Conservation (phyloP, 92 coral and sea anemone genomes). For the Epizoanthus stellaris region DNA sequence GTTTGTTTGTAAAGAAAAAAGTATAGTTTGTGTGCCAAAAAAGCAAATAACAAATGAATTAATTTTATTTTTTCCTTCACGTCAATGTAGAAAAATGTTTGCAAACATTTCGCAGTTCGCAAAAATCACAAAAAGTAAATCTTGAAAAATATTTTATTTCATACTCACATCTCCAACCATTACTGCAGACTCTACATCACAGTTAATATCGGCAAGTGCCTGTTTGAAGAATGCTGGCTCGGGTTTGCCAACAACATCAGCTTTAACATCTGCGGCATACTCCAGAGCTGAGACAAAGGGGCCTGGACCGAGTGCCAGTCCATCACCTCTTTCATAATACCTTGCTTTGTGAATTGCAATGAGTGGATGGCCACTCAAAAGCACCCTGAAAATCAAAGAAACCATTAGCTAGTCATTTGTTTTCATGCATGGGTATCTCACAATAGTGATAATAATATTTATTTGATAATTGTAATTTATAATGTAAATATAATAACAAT, state of each 20-base stretch:
- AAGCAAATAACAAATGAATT: no score
- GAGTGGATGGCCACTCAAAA: constrained; percentile 86
- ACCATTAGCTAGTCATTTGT: no score
- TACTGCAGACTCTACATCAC: constrained; percentile 74
- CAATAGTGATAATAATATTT: no score
- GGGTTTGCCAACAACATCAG: constrained; percentile 93
- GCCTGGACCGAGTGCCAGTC: constrained; percentile 98
- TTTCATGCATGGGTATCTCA: no score
- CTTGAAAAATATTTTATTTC: not conserved
- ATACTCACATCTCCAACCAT: constrained; percentile 97
- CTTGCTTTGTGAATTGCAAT: constrained; percentile 95
- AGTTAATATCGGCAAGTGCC: constrained; percentile 75
- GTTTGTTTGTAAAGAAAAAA: no score
- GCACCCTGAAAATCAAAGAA: constrained; percentile 52
- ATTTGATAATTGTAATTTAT: no score
- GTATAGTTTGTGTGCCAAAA: no score
- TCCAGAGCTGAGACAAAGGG: constrained; percentile 96
- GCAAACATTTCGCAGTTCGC: no score
- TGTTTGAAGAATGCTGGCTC: constrained; percentile 80
- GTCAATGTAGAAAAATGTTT: no score
- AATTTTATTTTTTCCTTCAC: no score
- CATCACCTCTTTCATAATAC: constrained; percentile 89
- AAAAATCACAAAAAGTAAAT: not conserved
- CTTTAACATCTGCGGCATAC: constrained; percentile 78
- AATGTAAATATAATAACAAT: no score